Evolutionary conservation across 2,113 vertebrate genomes (phyloP), one percentile per base, ranked within the genome.

Genomic region (Raja brachyura): DNA sequence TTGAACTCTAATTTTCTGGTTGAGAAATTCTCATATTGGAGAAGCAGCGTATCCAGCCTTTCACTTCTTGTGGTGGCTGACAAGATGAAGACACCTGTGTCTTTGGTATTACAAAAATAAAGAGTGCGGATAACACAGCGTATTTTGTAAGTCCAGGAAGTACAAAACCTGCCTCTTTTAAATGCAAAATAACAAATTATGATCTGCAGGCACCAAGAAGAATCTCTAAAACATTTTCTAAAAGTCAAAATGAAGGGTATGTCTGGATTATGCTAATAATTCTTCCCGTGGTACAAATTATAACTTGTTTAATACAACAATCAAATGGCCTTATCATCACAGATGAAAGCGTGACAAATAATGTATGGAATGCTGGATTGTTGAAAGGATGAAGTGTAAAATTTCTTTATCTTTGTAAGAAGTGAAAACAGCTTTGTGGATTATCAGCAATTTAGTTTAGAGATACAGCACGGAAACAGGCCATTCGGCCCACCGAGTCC

Each of bases 1-100:
- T 92, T 92, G 33, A 92, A 92, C 90, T 92, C 66, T 25, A 92
- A 92, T 92, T 92, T 92, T 73, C 90, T 20, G 90, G 66, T 74
- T 92, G 90, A 92, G 68, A 20, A 92, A 92, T 28, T 92, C 73
- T 92, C 68, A 73, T 66, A 92, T 92, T 74, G 68, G 90, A 73
- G 59, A 73, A 73, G 48, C 54, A 39, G 39, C 33, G 73, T 66
- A 73, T 48, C 61, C 9, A 68, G 48, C 66, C 66, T 73, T 20
- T 48, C 39, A 54, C 16, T 92, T 92, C 90, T 92, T 54, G 39
- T 92, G 31, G 73, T 92, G 22, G 68, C n/a, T 92, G 90, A 92
- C 90, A 92, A 92, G 90, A 48, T 73, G 90, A 74, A 92, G 90
- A 74, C 88, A 92, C 63, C 70, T 92, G 20, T 73, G 90, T 39